Percentiles rank a stretch among this genome's conserved stretches.
Evolutionary conservation across 2,113 vertebrate species (phyloP).

Genomic region (Vimba vimba): DNA sequence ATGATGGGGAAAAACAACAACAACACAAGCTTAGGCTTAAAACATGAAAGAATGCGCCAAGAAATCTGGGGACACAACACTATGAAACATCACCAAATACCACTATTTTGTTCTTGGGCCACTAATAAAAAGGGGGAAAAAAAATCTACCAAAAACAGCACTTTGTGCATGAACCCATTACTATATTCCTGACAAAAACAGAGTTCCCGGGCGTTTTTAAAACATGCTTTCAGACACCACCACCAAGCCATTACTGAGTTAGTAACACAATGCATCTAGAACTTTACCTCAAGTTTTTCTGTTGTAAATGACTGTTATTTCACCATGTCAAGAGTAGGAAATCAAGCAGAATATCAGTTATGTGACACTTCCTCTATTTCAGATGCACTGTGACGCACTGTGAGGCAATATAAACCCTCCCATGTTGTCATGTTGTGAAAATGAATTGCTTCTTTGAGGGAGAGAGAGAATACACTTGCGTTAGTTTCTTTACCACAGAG

Average conservation of each 20-base stretch:
- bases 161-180: not conserved
- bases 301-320: constrained; percentile 27
- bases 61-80: not conserved
- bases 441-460: constrained; percentile 17
- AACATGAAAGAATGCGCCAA: not conserved
- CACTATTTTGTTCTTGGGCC: not conserved
- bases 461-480: constrained; percentile 9
- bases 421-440: constrained; percentile 13
- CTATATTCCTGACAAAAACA: not conserved
- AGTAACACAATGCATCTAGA: not conserved
- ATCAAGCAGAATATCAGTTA: constrained; percentile 27
- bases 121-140: not conserved
- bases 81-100: not conserved
- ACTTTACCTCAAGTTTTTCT: not conserved
- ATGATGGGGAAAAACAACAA: no score
- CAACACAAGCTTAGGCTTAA: no score
- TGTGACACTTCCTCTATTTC: constrained; percentile 38
- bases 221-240: constrained; percentile 1
- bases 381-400: not conserved
- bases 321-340: constrained; percentile 20
- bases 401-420: not conserved
- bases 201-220: not conserved
- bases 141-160: no score
- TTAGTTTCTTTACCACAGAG: constrained; percentile 9
- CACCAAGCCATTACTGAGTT: not conserved